Conservation (phyloP, 2,797 vertebrate species). For the Etheostoma nigrum region DNA sequence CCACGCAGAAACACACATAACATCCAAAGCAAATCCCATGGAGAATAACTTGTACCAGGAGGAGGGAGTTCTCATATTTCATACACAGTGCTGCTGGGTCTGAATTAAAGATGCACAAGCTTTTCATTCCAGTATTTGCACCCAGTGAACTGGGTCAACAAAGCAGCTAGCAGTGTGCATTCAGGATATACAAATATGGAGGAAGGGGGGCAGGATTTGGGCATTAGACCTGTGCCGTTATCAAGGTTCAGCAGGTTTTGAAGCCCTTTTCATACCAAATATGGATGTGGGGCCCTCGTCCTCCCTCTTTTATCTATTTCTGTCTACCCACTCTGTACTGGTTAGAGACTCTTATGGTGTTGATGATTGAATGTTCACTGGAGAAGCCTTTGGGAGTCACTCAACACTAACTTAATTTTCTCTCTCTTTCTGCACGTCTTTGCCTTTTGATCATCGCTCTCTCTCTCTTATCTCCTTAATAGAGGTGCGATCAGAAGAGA, state of each 20-base stretch:
- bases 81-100: constrained; percentile 23
- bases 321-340: constrained; percentile 32
- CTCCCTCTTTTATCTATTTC: constrained; percentile 60
- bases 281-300: constrained; percentile 41
- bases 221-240: constrained; percentile 59
- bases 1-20: constrained; percentile 26
- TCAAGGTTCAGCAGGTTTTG: constrained; percentile 66
- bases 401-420: constrained; percentile 28
- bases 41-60: constrained; percentile 31
- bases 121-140: constrained; percentile 51
- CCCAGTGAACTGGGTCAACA: constrained; percentile 53
- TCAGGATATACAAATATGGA: constrained; percentile 60
- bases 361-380: constrained; percentile 46
- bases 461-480: constrained; percentile 26
- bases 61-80: constrained; percentile 48
- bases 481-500: constrained; percentile 87
- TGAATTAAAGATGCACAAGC: constrained; percentile 52
- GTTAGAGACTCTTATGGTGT: constrained; percentile 38
- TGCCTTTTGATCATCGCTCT: constrained; percentile 35
- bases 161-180: constrained; percentile 52
- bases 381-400: constrained; percentile 29
- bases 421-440: constrained; percentile 2
- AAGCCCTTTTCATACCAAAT: constrained; percentile 64
- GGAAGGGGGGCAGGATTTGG: constrained; percentile 42
- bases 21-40: constrained; percentile 34